These are phyloP conservation scores for Arctopsyche grandis DNA, from an alignment of 1,140 invertebrate species.

Conservation along the genomic window DNA sequence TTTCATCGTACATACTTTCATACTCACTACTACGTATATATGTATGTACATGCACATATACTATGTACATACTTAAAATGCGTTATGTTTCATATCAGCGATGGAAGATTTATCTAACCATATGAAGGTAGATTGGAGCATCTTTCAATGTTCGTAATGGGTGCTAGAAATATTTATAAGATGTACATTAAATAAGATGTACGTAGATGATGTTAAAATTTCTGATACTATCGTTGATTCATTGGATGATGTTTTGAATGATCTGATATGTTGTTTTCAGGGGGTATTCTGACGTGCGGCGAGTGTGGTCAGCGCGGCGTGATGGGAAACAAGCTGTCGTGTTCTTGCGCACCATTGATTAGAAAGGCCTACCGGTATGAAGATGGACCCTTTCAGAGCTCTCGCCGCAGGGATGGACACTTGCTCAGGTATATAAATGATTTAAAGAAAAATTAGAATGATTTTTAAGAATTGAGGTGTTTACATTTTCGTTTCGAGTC, in stretches of 20 bases:
- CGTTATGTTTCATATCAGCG: too few species aligned
- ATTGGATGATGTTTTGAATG: background rate
- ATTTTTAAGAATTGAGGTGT: too few species aligned
- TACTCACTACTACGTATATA: background rate
- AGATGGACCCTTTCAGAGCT: constrained; percentile 91
- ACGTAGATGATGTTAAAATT: too few species aligned
- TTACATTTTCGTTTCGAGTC: too few species aligned
- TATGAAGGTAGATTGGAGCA: too few species aligned
- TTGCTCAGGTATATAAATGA: constrained; percentile 82
- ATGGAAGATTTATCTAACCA: too few species aligned
- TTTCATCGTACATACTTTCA: background rate
- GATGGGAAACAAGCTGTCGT: constrained; percentile 96
- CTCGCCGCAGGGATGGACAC: constrained; percentile 87
- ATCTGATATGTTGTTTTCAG: constrained; percentile 54
- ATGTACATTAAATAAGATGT: too few species aligned
- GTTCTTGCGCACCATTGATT: constrained; percentile 92
- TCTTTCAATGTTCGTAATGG: too few species aligned
- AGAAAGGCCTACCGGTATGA: constrained; percentile 94
- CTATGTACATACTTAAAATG: too few species aligned
- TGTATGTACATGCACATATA: constrained; percentile 3
- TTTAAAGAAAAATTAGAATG: too few species aligned
- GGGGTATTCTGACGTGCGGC: constrained; percentile 67
- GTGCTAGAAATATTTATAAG: too few species aligned
- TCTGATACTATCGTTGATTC: too few species aligned
- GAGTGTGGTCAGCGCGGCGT: constrained; percentile 68